Evolutionary conservation across 2,113 vertebrate genomes (phyloP).

Genomic region (Zapus hudsonius): DNA sequence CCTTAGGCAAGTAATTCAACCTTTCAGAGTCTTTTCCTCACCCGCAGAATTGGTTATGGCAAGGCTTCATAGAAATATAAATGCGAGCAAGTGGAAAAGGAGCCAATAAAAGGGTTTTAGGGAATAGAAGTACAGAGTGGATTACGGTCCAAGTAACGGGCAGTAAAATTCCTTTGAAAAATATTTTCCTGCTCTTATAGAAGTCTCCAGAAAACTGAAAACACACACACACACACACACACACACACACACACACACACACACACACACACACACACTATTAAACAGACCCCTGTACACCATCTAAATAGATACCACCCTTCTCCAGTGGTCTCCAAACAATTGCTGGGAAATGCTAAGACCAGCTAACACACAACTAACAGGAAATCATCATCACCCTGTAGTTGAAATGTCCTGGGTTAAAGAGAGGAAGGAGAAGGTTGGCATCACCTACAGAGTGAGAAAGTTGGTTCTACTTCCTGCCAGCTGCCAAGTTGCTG

Average conservation of each 20-base stretch:
- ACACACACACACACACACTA: too few species aligned
- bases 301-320: neutral
- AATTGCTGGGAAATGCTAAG: neutral
- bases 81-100: neutral
- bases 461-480: neutral
- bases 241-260: too few species aligned
- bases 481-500: neutral
- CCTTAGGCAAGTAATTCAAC: neutral
- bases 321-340: neutral
- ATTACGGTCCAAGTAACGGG: neutral
- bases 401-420: neutral
- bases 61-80: neutral
- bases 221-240: too few species aligned
- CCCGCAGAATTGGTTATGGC: neutral
- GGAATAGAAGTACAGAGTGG: neutral
- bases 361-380: neutral
- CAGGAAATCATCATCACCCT: neutral
- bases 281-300: neutral
- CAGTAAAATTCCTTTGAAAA: constrained; percentile 38
- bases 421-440: neutral
- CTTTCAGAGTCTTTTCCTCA: neutral
- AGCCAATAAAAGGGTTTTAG: neutral
- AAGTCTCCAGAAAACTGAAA: constrained; percentile 52
- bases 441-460: neutral
- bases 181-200: constrained; percentile 41